Evolutionary conservation across 2,797 vertebrate genomes (phyloP).

Genomic region (Pangasius djambal): DNA sequence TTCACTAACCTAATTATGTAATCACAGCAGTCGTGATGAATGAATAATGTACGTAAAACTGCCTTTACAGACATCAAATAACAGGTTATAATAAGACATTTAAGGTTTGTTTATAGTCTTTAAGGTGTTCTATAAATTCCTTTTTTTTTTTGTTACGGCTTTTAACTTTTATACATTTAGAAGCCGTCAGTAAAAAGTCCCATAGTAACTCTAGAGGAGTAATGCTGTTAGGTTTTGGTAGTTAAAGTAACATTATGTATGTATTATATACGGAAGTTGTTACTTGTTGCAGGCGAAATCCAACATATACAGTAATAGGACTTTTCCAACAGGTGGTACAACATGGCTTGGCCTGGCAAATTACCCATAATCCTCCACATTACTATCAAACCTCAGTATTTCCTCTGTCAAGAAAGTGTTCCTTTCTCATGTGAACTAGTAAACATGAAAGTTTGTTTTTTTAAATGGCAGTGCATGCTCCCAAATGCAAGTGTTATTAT

Average conservation of each 20-base stretch:
- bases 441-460: not conserved
- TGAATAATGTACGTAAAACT: conserved; percentile 36
- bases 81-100: conserved; percentile 50
- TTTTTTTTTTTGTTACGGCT: not conserved
- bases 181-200: conserved; percentile 5
- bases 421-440: not conserved
- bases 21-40: conserved; percentile 32
- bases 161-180: conserved; percentile 41
- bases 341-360: not conserved
- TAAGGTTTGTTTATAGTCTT: conserved; percentile 42
- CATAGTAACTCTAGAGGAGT: not conserved
- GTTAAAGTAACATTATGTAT: not conserved
- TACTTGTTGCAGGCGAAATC: not conserved
- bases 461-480: not conserved
- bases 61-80: conserved; percentile 54
- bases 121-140: conserved; percentile 42
- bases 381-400: not conserved
- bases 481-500: not conserved
- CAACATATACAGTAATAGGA: not conserved
- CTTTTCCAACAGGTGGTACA: not conserved
- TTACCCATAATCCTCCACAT: not conserved
- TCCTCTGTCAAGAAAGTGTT: not conserved
- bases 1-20: conserved; percentile 32
- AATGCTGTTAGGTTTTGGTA: not conserved
- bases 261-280: not conserved